Evolutionary conservation across 2,888 invertebrate species (phyloP).

Genomic region (Selenia dentaria): DNA sequence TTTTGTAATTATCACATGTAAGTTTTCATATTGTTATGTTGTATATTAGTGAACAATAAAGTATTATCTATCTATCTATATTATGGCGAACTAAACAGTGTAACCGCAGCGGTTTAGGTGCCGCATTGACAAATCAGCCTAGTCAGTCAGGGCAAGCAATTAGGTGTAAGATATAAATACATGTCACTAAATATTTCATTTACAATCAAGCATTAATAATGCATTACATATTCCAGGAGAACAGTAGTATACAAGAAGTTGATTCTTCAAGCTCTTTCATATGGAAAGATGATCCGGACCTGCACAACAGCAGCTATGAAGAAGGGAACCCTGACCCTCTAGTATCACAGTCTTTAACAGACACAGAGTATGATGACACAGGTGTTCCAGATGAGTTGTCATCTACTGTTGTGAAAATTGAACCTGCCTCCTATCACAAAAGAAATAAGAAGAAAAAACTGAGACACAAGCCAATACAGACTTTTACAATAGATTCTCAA

Average conservation of each 20-base stretch:
- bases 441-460: constrained; percentile 59
- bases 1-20: too few species aligned
- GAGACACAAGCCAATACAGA: constrained; percentile 43
- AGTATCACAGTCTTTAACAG: constrained; percentile 51
- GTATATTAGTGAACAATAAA: too few species aligned
- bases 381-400: constrained; percentile 41
- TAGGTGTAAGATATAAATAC: too few species aligned
- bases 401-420: constrained; percentile 33
- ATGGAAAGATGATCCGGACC: constrained; percentile 53
- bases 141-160: too few species aligned
- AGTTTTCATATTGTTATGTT: too few species aligned
- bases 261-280: constrained; percentile 58
- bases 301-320: constrained; percentile 40
- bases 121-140: too few species aligned
- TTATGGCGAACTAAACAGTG: too few species aligned
- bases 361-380: constrained; percentile 56
- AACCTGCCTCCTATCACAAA: constrained; percentile 37
- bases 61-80: too few species aligned
- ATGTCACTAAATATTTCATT: too few species aligned
- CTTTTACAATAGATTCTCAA: constrained; percentile 38
- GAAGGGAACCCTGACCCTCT: constrained; percentile 58
- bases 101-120: too few species aligned
- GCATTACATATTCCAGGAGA: constrained; percentile 38
- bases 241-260: constrained; percentile 53
- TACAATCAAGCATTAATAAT: neutral